These are phyloP conservation scores for Cepaea nemoralis DNA, from an alignment of 1,140 invertebrate genomes.

Conservation along the genomic window DNA sequence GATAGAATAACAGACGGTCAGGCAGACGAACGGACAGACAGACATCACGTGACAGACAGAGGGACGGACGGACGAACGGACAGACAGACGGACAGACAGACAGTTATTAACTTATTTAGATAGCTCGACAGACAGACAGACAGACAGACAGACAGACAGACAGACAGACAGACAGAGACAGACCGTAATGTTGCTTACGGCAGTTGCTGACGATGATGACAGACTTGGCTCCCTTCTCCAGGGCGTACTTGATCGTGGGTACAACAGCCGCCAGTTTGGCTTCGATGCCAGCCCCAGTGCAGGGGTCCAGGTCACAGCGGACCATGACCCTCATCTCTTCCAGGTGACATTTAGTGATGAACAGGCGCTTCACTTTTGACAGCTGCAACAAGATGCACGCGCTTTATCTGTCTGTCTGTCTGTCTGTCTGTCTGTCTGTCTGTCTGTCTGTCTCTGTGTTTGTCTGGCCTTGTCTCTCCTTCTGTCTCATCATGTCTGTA, in stretches of 20 bases:
- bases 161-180: no score
- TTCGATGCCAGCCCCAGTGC: neutral
- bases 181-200: no score
- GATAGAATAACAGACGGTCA: no score
- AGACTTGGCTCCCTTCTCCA: slow-evolving; percentile 93
- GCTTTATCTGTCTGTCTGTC: neutral
- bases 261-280: slow-evolving; percentile 92
- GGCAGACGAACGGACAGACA: no score
- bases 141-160: no score
- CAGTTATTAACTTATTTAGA: no score
- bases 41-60: no score
- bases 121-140: no score
- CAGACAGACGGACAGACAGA: no score
- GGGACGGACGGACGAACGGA: no score
- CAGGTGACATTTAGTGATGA: slow-evolving; percentile 7
- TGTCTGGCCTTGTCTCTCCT: neutral
- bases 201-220: slow-evolving; percentile 97
- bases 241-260: slow-evolving; percentile 91
- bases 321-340: slow-evolving; percentile 10
- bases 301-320: neutral
- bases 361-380: neutral
- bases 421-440: neutral
- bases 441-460: neutral
- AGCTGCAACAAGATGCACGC: neutral
- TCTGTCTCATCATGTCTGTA: no score